Percentiles rank a stretch among this genome's conserved stretches.
Evolutionary conservation across 2,888 invertebrate species (phyloP).

Genomic region (Drosophila kambysellisi): DNA sequence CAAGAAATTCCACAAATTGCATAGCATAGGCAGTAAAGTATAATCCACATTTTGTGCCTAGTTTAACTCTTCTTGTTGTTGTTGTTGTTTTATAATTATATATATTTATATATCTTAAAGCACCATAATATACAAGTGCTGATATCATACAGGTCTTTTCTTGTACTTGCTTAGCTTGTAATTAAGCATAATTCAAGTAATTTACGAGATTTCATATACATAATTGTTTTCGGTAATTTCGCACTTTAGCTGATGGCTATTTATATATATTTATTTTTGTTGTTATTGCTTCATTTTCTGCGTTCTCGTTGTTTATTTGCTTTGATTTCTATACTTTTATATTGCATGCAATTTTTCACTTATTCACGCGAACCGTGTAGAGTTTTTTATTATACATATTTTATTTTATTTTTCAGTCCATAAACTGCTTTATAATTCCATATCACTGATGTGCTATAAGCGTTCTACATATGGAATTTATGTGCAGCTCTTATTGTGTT

Average conservation of each 20-base stretch:
- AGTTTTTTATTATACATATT: slow-evolving; percentile 10
- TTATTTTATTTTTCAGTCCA: slow-evolving; percentile 7
- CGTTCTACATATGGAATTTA: slow-evolving; percentile 40
- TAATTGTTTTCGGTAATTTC: slow-evolving; percentile 5
- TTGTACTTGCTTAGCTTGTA: slow-evolving; percentile 28
- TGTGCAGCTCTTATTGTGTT: slow-evolving; percentile 18
- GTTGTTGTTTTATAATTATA: slow-evolving; percentile 2
- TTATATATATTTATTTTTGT: slow-evolving; percentile 4
- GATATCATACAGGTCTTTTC: slow-evolving; percentile 32
- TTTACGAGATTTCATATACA: background rate
- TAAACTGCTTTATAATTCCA: slow-evolving; percentile 28
- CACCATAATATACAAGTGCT: slow-evolving; percentile 23
- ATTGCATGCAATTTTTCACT: slow-evolving; percentile 46
- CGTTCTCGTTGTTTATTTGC: slow-evolving; percentile 10
- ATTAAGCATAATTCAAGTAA: slow-evolving; percentile 38
- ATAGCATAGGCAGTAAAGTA: slow-evolving; percentile 43
- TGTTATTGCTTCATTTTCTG: slow-evolving; percentile 9
- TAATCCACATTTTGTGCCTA: slow-evolving; percentile 66
- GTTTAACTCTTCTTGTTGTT: background rate
- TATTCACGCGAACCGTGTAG: slow-evolving; percentile 37
- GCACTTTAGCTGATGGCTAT: slow-evolving; percentile 17
- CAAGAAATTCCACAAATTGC: slow-evolving; percentile 49
- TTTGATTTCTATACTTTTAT: slow-evolving; percentile 14
- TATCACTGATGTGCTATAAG: slow-evolving; percentile 78
- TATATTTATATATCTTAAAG: slow-evolving; percentile 35